These are phyloP conservation scores for Andrena haemorrhoa DNA, from an alignment of 2,888 invertebrate genomes.

Conservation along the genomic window DNA sequence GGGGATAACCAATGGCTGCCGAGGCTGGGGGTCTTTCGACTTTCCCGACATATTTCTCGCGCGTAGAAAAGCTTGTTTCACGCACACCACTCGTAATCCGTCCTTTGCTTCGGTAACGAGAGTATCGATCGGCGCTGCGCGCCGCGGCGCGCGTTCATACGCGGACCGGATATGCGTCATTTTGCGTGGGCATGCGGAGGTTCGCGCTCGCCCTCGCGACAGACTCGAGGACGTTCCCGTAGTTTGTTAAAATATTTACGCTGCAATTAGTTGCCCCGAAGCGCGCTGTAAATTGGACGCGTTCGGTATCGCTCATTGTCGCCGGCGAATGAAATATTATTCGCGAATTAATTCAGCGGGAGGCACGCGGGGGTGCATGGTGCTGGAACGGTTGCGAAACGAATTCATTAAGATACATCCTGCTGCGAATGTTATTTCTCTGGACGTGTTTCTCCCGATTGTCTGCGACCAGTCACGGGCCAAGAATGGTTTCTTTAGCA, in stretches of 20 bases:
- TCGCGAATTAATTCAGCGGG: neutral
- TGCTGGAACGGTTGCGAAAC: too few species aligned
- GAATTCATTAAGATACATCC: too few species aligned
- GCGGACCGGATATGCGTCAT: conserved; percentile 47
- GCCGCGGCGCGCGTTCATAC: conserved; percentile 59
- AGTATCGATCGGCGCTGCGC: conserved; percentile 63
- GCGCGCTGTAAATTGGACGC: neutral
- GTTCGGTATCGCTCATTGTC: neutral
- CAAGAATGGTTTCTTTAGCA: too few species aligned
- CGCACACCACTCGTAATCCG: conserved; percentile 68
- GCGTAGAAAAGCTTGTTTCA: conserved; percentile 64
- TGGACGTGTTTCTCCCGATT: too few species aligned
- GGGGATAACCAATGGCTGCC: neutral
- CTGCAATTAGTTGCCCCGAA: conserved; percentile 8
- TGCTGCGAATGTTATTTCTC: too few species aligned
- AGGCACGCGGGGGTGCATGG: neutral
- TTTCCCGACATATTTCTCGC: conserved; percentile 7
- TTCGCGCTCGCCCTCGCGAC: neutral
- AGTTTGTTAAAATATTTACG: conserved; percentile 23
- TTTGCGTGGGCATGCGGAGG: conserved; percentile 29
- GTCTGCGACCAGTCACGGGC: too few species aligned
- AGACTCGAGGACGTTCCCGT: conserved; percentile 5
- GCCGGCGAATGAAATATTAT: neutral
- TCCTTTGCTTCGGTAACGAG: conserved; percentile 72
- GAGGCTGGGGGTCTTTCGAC: conserved; percentile 5